Percentiles rank a stretch among this genome's conserved stretches.
Evolutionary conservation across 1,140 invertebrate genomes (phyloP).

Genomic region (Episyrphus balteatus): DNA sequence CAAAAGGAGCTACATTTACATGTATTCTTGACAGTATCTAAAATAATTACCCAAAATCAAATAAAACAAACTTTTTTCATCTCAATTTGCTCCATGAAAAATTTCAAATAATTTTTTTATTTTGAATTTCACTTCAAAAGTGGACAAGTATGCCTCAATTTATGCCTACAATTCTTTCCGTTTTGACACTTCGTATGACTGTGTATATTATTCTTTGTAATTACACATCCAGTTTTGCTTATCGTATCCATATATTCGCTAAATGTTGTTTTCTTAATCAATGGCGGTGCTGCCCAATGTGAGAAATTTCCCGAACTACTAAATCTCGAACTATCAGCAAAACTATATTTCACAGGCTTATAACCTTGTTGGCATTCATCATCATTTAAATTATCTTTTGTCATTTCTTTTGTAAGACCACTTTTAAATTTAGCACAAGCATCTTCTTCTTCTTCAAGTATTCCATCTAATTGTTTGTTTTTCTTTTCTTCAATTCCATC

Average conservation of each 20-base stretch:
- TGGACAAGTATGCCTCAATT: slow-evolving; percentile 21
- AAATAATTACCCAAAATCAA: too few relatives aligned
- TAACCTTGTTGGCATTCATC: slow-evolving; percentile 23
- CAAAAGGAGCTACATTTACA: too few relatives aligned
- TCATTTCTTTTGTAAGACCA: slow-evolving; percentile 23
- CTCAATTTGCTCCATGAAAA: too few relatives aligned
- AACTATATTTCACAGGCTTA: slow-evolving; percentile 30
- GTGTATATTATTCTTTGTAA: slow-evolving; percentile 30
- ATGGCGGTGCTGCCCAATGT: slow-evolving; percentile 21
- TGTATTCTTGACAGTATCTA: too few relatives aligned
- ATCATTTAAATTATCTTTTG: slow-evolving; percentile 12
- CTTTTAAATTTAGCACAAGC: slow-evolving; percentile 25
- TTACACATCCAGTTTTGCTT: slow-evolving; percentile 29
- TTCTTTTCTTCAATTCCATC: slow-evolving; percentile 21
- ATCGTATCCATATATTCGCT: slow-evolving; percentile 35
- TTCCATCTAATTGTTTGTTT: slow-evolving; percentile 18
- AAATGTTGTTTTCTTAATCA: slow-evolving; percentile 22
- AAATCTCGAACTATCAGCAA: slow-evolving; percentile 20
- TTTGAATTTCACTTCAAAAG: slow-evolving; percentile 12
- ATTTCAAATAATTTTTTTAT: too few relatives aligned
- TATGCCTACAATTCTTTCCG: slow-evolving; percentile 25
- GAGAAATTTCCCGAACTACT: slow-evolving; percentile 27
- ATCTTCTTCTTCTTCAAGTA: slow-evolving; percentile 14
- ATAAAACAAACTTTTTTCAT: too few relatives aligned
- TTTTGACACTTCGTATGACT: slow-evolving; percentile 26